phyloP scores from a whole-genome alignment of 1,140 invertebrate species.

The Orchestia grillus region DNA sequence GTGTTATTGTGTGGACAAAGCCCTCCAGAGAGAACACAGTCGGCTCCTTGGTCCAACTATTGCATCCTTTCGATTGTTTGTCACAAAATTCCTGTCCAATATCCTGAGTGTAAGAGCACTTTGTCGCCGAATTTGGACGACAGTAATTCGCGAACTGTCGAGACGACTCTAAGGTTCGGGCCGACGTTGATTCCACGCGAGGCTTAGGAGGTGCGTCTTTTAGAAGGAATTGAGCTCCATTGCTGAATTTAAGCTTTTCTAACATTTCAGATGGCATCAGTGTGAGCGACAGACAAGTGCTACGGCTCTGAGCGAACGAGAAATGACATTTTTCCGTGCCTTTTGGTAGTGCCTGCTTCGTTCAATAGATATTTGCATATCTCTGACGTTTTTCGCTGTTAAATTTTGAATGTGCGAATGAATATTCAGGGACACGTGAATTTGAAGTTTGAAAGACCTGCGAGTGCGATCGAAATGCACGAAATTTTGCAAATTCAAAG shows the following conservation, averaged over 20 bases:
- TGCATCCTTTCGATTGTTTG: slow-evolving; percentile 7
- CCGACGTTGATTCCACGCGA: not conserved
- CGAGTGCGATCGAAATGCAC: no score
- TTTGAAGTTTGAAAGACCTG: not conserved
- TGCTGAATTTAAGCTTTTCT: not conserved
- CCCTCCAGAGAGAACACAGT: not conserved
- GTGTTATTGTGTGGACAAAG: not conserved
- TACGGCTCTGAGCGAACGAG: not conserved
- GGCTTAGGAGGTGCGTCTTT: not conserved
- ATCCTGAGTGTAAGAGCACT: not conserved
- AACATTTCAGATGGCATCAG: not conserved
- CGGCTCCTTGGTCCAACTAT: not conserved
- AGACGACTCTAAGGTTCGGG: not conserved
- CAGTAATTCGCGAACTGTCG: not conserved
- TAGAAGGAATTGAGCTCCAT: not conserved
- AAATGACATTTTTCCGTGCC: not conserved
- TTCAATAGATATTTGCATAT: not conserved
- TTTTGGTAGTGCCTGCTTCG: not conserved
- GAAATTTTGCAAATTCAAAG: no score
- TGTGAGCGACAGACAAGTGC: not conserved
- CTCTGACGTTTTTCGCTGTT: not conserved
- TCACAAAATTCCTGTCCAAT: not conserved
- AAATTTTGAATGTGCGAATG: not conserved
- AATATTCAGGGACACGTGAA: not conserved
- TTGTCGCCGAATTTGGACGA: not conserved